Evolutionary conservation across 2,888 invertebrate species (phyloP), one percentile per base, ranked within the genome.

Genomic region (Hirtodrosophila duncani): DNA sequence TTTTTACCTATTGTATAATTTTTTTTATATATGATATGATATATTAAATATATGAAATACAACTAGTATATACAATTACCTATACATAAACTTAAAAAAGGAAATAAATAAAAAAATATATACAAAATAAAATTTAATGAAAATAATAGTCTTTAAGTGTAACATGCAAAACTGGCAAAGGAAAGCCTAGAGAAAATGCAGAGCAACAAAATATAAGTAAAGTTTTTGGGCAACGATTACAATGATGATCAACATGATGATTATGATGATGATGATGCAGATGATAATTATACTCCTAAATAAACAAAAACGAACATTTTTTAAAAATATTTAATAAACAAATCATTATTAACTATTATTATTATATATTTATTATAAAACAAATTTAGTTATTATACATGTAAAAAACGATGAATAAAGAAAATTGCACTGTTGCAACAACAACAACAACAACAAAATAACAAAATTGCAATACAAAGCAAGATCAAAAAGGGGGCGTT

Each of bases 241-340:
- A 44, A 67, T 18, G 62, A 79, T 52, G 57, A 67, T 37, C 30
- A 58, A 27, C 41, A 31, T 36, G 24, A 45, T 31, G 14, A 41
- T 50, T 20, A 38, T 14, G 29, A 44, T n/a, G n/a, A n/a, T n/a
- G n/a, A 33, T 27, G 50, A 79, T 60, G 56, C 17, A 31, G 63
- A 78, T 74, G 74, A 78, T 75, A 71, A 59, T 53, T 72, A 67
- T 72, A 72, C 68, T 80, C 77, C 72, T 80, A 69, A 36, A 31
- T n/a, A 24, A 16, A 52, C 42, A 53, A 44, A 56, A 80, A 62
- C 31, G 62, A 64, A 75, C 43, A 78, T 81, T 81, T 81, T 81
- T 75, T 74, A 74, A 78, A 81, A 67, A 77, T 80, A 72, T 80
- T 72, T 79, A 80, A 77, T 68, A 75, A 72, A 80, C 57, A 70